These are phyloP conservation scores for Eumacrocentrus americanus DNA, from an alignment of 2,888 invertebrate genomes.

Conservation along the genomic window DNA sequence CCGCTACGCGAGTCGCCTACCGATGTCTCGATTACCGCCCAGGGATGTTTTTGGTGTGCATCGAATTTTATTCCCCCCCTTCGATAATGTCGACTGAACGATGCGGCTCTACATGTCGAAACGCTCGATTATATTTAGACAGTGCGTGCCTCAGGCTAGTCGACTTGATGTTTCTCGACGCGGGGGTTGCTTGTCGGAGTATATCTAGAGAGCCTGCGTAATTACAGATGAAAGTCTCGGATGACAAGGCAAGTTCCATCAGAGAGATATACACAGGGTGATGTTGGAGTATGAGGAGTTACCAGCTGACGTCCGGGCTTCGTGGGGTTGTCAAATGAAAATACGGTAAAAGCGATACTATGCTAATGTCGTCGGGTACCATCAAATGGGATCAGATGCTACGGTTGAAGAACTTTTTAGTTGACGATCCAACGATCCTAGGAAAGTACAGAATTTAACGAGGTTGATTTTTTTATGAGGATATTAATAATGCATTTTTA, in stretches of 20 bases:
- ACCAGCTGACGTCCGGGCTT: neutral
- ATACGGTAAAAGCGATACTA: neutral
- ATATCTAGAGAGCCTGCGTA: neutral
- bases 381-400: neutral
- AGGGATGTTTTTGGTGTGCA: conserved; percentile 14
- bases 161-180: conserved; percentile 2
- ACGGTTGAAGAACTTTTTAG: neutral
- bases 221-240: conserved; percentile 3
- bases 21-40: conserved; percentile 24
- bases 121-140: conserved; percentile 20
- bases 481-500: neutral
- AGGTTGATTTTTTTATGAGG: neutral
- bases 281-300: neutral
- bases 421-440: too few relatives aligned
- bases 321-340: neutral
- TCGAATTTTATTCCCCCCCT: conserved; percentile 12
- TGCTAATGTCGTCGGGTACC: neutral
- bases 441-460: neutral
- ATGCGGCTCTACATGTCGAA: conserved; percentile 8
- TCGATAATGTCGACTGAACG: neutral
- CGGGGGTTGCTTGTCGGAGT: neutral
- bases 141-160: conserved; percentile 15
- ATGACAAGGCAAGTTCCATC: conserved; percentile 9
- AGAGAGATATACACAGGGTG: neutral
- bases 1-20: conserved; percentile 9